Conservation (phyloP, 1,140 invertebrate genomes). For the Lineus longissimus region DNA sequence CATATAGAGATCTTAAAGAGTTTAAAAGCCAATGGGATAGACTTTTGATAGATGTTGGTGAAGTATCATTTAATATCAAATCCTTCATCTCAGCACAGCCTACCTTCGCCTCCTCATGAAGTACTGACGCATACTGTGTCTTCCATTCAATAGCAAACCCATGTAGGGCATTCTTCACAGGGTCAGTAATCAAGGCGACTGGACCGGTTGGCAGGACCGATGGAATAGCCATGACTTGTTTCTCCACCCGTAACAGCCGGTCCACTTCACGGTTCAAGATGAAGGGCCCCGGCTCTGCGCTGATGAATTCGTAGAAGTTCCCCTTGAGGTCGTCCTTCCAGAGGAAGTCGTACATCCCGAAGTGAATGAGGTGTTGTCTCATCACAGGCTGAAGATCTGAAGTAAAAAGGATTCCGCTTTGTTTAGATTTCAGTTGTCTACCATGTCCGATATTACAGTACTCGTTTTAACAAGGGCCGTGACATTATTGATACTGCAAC, state of each 20-base stretch:
- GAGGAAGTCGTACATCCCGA: conserved; percentile 53
- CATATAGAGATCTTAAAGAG: too few species aligned
- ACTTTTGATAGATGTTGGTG: neutral
- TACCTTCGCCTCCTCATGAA: conserved; percentile 53
- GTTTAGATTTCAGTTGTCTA: neutral
- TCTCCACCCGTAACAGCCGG: conserved; percentile 35
- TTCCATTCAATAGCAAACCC: conserved; percentile 53
- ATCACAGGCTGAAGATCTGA: conserved; percentile 40
- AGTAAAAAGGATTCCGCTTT: too few species aligned
- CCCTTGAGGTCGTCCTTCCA: conserved; percentile 54
- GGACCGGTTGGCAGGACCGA: conserved; percentile 40
- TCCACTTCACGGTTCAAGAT: conserved; percentile 47
- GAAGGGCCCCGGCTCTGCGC: conserved; percentile 39
- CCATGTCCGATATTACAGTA: neutral
- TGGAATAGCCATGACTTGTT: conserved; percentile 46
- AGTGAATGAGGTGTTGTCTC: conserved; percentile 48
- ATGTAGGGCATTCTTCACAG: conserved; percentile 50
- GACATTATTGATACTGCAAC: too few species aligned
- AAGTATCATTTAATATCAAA: neutral
- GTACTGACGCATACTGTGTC: conserved; percentile 48
- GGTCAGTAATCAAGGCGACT: conserved; percentile 44
- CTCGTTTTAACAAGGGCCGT: too few species aligned
- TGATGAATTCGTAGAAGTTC: conserved; percentile 51
- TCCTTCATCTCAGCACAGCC: too few species aligned
- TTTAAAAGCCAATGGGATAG: neutral